Conservation (phyloP, 2,797 vertebrate species). For the Enteromius afrohamiltoni region DNA sequence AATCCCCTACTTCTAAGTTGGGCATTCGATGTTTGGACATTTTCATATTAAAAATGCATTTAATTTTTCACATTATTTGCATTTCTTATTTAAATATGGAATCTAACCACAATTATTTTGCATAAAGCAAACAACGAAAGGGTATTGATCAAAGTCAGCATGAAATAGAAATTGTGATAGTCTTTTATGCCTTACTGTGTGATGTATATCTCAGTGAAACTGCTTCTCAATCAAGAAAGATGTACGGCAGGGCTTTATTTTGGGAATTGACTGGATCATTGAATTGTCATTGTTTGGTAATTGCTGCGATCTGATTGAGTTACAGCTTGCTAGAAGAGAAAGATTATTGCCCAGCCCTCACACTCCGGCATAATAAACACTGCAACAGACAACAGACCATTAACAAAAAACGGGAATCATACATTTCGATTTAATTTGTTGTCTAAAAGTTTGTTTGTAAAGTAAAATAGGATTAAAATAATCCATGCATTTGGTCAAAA, state of each 20-base stretch:
- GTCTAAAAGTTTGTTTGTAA: not conserved
- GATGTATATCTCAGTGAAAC: not conserved
- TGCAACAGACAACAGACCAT: not conserved
- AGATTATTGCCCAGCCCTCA: not conserved
- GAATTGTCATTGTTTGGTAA: not conserved
- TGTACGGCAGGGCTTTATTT: not conserved
- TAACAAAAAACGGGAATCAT: not conserved
- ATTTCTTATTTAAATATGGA: not conserved
- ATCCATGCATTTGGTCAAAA: not conserved
- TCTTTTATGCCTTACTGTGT: not conserved
- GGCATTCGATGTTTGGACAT: not conserved
- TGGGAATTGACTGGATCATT: not conserved
- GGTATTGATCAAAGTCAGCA: not conserved
- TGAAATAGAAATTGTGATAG: not conserved
- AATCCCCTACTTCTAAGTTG: not conserved
- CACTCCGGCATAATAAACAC: not conserved
- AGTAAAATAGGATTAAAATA: not conserved
- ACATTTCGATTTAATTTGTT: not conserved
- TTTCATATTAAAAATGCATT: not conserved
- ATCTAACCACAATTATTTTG: not conserved
- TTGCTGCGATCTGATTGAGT: not conserved
- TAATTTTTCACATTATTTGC: not conserved
- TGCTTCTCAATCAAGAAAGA: not conserved
- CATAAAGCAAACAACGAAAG: not conserved
- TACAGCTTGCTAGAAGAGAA: too few species aligned